Percentiles rank a stretch among this genome's conserved stretches.
These are phyloP conservation scores for Liparis tanakae DNA, from an alignment of 2,797 vertebrate species.

Conservation along the genomic window DNA sequence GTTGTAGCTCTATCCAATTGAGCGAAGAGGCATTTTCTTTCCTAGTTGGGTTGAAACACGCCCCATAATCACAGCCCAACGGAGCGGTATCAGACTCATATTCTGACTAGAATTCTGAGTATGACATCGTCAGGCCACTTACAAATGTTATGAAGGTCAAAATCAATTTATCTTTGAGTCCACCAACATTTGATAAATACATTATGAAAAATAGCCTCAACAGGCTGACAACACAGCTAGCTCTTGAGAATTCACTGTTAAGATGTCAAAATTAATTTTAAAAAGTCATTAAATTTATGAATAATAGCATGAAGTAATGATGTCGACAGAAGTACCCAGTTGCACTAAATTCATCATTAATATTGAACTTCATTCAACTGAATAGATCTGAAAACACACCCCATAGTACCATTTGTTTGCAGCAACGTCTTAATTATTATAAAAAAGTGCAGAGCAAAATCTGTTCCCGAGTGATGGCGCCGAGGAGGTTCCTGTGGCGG, in stretches of 20 bases:
- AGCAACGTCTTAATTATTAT: neutral
- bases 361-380: neutral
- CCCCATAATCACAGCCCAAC: too few relatives aligned
- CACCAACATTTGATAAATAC: neutral
- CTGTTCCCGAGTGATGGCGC: neutral
- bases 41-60: too few relatives aligned
- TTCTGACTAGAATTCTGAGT: too few relatives aligned
- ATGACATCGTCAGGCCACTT: too few relatives aligned
- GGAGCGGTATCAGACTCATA: too few relatives aligned
- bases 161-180: neutral
- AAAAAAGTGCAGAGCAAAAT: neutral
- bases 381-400: neutral
- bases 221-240: neutral
- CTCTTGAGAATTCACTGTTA: neutral
- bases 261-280: neutral
- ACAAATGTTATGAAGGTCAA: neutral
- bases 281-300: neutral
- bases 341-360: neutral
- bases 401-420: neutral
- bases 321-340: neutral
- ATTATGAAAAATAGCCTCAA: neutral
- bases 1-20: too few relatives aligned
- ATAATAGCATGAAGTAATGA: neutral
- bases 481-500: neutral
- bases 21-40: too few relatives aligned